Evolutionary conservation across 2,113 vertebrate species (phyloP).

Genomic region (Merops nubicus): DNA sequence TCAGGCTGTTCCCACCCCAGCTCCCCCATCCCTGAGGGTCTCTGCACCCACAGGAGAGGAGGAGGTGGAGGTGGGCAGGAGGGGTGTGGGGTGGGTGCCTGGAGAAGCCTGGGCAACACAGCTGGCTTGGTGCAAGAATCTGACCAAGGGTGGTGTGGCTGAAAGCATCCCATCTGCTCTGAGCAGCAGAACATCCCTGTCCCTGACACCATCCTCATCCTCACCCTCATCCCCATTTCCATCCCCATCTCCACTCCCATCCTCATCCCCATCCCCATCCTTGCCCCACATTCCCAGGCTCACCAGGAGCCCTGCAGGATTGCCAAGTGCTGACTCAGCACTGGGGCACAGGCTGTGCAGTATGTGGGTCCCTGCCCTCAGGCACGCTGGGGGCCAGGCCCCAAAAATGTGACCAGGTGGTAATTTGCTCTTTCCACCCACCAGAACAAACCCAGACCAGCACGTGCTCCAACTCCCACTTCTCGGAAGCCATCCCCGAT

Average conservation of each 20-base stretch:
- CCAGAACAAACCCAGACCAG: neutral
- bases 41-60: neutral
- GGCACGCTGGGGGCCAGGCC: accelerated
- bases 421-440: neutral
- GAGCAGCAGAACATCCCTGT: neutral
- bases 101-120: accelerated
- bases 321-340: neutral
- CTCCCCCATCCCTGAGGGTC: neutral
- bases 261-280: neutral
- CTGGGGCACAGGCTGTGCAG: neutral
- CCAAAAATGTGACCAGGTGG: neutral
- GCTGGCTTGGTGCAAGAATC: neutral
- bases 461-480: neutral
- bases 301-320: neutral
- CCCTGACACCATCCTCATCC: too few relatives aligned
- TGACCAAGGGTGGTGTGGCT: neutral
- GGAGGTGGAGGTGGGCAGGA: neutral
- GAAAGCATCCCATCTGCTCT: neutral
- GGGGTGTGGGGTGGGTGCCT: neutral
- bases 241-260: neutral
- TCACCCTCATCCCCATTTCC: too few relatives aligned
- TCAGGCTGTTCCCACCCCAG: neutral
- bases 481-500: neutral
- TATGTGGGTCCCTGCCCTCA: neutral
- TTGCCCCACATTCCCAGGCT: neutral